phyloP scores from a whole-genome alignment of 2,797 vertebrate species.

The Synaphobranchus kaupii region DNA sequence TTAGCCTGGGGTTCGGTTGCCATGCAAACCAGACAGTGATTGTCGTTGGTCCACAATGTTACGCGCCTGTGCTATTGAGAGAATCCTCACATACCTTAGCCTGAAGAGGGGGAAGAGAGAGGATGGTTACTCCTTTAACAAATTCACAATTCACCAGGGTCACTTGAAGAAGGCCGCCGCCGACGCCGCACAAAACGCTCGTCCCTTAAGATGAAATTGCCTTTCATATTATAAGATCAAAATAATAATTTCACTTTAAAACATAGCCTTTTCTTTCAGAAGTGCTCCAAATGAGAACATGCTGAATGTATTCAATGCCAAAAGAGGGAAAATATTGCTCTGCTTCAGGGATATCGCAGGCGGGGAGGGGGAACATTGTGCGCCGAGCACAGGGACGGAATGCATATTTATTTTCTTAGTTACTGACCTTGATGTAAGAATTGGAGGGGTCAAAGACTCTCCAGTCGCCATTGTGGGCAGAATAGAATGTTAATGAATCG shows the following conservation, averaged over 20 bases:
- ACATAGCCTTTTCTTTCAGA: conserved; percentile 61
- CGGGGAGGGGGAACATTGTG: conserved; percentile 57
- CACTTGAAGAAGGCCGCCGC: conserved; percentile 42
- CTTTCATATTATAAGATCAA: conserved; percentile 63
- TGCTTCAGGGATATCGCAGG: conserved; percentile 55
- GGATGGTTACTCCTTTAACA: conserved; percentile 50
- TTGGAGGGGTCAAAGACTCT: conserved; percentile 74
- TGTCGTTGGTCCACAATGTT: conserved; percentile 44
- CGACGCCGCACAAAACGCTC: conserved; percentile 49
- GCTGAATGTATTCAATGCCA: conserved; percentile 61
- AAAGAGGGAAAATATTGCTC: conserved; percentile 56
- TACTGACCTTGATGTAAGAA: conserved; percentile 77
- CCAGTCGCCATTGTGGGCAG: conserved; percentile 68
- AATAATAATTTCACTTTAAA: conserved; percentile 66
- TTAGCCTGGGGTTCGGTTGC: conserved; percentile 46
- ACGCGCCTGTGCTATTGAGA: conserved; percentile 43
- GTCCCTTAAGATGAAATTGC: conserved; percentile 61
- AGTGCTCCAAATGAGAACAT: conserved; percentile 64
- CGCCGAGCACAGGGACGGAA: conserved; percentile 51
- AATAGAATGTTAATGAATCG: conserved; percentile 80
- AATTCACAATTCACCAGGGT: conserved; percentile 56
- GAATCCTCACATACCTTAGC: conserved; percentile 36
- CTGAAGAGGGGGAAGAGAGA: not conserved
- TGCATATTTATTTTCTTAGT: conserved; percentile 77
- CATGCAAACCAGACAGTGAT: conserved; percentile 53